Percentiles rank a stretch among this genome's conserved stretches.
phyloP scores from a whole-genome alignment of 2,888 invertebrate genomes.

The Sclerodermus sp. region DNA sequence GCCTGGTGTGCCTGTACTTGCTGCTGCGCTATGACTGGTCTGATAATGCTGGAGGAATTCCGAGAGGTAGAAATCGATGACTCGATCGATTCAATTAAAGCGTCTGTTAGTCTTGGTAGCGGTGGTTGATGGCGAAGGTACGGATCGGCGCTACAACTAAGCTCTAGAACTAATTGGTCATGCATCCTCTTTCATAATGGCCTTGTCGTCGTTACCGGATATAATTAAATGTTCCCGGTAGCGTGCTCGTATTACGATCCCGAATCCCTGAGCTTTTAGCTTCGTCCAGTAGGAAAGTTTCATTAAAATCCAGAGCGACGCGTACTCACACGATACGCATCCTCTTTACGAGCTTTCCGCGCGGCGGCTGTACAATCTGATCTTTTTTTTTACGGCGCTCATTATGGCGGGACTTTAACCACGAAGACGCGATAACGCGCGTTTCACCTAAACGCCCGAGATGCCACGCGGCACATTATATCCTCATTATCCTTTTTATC shows the following conservation, averaged over 20 bases:
- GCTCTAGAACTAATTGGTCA: no score
- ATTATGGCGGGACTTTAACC: conserved; percentile 18
- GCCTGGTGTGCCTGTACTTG: no score
- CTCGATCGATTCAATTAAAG: no score
- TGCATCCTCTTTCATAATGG: no score
- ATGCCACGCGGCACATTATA: conserved; percentile 22
- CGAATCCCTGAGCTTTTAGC: no score
- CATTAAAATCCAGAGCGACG: conserved; percentile 17
- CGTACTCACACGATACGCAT: background rate
- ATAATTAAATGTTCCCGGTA: no score
- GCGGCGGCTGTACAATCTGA: background rate
- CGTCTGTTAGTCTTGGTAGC: no score
- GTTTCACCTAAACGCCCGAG: conserved; percentile 20
- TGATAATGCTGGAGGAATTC: no score
- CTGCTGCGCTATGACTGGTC: no score
- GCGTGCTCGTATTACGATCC: no score
- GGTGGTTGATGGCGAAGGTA: conserved; percentile 8
- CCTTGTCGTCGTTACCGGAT: background rate
- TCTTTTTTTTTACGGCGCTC: conserved; percentile 7
- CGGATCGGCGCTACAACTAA: background rate
- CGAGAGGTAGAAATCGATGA: no score
- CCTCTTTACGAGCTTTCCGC: conserved; percentile 5
- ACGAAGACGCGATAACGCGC: conserved; percentile 8
- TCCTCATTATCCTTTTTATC: conserved; percentile 34
- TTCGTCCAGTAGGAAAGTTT: conserved; percentile 6